Base-by-base conservation (phyloP, 1,140 invertebrate genomes). In the Drosophila triauraria region DNA sequence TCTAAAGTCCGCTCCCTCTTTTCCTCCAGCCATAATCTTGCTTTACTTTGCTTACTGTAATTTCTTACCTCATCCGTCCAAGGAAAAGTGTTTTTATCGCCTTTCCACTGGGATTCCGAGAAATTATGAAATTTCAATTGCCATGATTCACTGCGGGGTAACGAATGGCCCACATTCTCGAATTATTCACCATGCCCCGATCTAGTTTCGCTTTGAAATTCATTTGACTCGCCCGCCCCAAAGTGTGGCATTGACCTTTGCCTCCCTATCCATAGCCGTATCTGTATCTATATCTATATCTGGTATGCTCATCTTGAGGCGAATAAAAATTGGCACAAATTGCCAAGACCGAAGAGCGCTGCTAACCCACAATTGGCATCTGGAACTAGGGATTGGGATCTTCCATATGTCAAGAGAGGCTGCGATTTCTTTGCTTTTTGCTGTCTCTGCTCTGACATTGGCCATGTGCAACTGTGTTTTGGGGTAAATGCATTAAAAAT, bases 301-400 rank as follows among this genome's bases (percentile, higher is more conserved):
- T 12, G 8, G 20, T 23, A 17, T 10, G 25, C 47, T 53, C 50
- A 20, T 53, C 50, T 38, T 13, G 10, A 8, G 61, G 38, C 59
- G 63, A 38, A 23, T 10, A 58, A 46, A 53, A 64, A 63, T 60
- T 83, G 81, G 60, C 81, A 79, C 81, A 81, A 20, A 62, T 56
- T 42, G 59, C 70, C 5, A 43, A 79, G 56, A 58, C 9, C 46
- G 25, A 72, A 59, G 75, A 59, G 75, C 35, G 44, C 75, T 78
- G 77, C 74, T 88, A 88, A 88, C 80, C 85, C 85, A 90, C 81
- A 88, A 88, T 88, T 85, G 78, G 85, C 69, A 72, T 72, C 53
- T 72, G 67, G 69, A 68, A 70, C 17, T 70, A 44, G 48, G 59
- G 32, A 53, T 47, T 46, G 60, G 59, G 61, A 72, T 38, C 70